phyloP scores from a whole-genome alignment of 2,797 vertebrate species.

The Austrolebias charrua region DNA sequence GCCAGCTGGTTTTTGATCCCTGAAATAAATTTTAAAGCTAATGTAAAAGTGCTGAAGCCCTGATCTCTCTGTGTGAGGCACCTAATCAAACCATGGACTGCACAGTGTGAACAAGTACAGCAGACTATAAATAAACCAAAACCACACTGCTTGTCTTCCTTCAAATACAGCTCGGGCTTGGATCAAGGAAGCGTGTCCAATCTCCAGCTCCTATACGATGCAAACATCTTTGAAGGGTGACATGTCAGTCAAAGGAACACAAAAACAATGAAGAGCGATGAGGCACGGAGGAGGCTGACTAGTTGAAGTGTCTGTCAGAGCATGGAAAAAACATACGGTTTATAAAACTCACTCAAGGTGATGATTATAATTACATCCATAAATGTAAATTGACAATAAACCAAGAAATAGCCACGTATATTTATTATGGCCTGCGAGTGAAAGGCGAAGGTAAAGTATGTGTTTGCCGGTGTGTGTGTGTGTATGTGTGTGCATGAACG shows the following conservation, averaged over 20 bases:
- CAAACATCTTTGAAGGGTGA: conserved; percentile 69
- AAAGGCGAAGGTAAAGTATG: too few species aligned
- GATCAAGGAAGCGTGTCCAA: conserved; percentile 65
- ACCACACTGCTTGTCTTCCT: conserved; percentile 54
- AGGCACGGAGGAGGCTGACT: conserved; percentile 45
- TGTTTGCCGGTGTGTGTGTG: too few species aligned
- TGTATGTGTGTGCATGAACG: too few species aligned
- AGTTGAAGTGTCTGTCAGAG: conserved; percentile 41
- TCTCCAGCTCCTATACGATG: conserved; percentile 53
- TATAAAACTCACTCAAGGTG: neutral
- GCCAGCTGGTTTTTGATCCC: conserved; percentile 4
- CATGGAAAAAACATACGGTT: conserved; percentile 13
- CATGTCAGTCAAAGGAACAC: conserved; percentile 68
- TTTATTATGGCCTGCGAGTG: too few species aligned
- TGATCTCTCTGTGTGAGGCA: conserved; percentile 33
- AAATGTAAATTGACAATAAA: neutral
- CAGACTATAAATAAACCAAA: conserved; percentile 67
- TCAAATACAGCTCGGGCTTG: conserved; percentile 47
- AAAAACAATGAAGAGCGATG: conserved; percentile 58
- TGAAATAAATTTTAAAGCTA: conserved; percentile 27
- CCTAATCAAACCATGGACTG: conserved; percentile 57
- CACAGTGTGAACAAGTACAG: conserved; percentile 44
- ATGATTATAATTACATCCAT: neutral
- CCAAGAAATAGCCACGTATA: too few species aligned
- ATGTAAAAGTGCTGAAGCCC: conserved; percentile 19